Percentiles rank a stretch among this genome's conserved stretches.
These are phyloP conservation scores for Melitaea cinxia DNA, from an alignment of 1,140 invertebrate genomes.

Conservation along the genomic window DNA sequence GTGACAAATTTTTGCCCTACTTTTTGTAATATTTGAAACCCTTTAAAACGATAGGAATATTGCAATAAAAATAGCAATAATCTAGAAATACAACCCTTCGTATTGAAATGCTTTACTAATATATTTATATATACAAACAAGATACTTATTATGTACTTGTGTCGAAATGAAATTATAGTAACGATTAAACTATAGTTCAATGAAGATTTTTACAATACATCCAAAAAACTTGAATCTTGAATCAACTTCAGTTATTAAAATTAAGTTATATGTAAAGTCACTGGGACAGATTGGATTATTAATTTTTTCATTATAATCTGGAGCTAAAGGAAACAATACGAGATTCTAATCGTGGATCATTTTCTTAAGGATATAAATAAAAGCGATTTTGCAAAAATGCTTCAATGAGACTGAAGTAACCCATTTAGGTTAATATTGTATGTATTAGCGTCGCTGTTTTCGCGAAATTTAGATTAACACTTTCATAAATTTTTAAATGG, in stretches of 20 bases:
- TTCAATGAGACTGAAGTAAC: constrained; percentile 66
- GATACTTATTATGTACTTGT: not conserved
- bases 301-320: not conserved
- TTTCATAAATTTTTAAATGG: not conserved
- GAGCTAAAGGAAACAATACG: not conserved
- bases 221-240: too few relatives aligned
- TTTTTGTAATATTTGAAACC: not conserved
- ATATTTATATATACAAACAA: not conserved
- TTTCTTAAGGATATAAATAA: not conserved
- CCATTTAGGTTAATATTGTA: constrained; percentile 43
- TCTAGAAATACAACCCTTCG: not conserved
- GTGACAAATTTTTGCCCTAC: too few relatives aligned
- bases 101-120: not conserved
- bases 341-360: not conserved
- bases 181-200: not conserved
- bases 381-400: constrained; percentile 35
- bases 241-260: too few relatives aligned
- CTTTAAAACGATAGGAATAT: not conserved
- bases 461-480: not conserved
- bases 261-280: too few relatives aligned
- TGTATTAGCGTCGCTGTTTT: constrained; percentile 8
- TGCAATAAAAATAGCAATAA: not conserved
- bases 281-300: too few relatives aligned
- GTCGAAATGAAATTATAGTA: not conserved
- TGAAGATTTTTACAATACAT: not conserved